Percentiles rank a stretch among this genome's conserved stretches.
phyloP scores from a whole-genome alignment of 2,888 invertebrate genomes.

The Drosophila setosimentum region DNA sequence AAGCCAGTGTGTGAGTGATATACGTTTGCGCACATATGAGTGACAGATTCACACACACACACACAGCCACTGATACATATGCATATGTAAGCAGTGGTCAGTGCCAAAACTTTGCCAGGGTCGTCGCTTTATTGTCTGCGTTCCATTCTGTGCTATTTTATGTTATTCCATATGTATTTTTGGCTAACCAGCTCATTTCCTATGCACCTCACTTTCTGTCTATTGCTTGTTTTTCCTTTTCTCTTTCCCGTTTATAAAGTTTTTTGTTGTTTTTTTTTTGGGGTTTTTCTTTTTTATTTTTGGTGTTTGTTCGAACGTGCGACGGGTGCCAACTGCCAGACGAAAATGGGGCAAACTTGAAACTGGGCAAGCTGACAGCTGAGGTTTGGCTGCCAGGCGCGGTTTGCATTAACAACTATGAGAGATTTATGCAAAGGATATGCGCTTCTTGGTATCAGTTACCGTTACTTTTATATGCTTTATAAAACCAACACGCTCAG shows the following conservation, averaged over 20 bases:
- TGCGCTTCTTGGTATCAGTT: slow-evolving; percentile 59
- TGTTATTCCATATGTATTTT: slow-evolving; percentile 26
- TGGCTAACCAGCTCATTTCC: slow-evolving; percentile 66
- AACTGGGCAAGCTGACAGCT: slow-evolving; percentile 21
- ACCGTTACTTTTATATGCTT: slow-evolving; percentile 25
- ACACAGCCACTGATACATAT: background rate
- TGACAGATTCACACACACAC: slow-evolving; percentile 6
- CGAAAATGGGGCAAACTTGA: slow-evolving; percentile 18
- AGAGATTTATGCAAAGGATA: slow-evolving; percentile 72
- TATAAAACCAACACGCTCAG: background rate
- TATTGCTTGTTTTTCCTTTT: slow-evolving; percentile 12
- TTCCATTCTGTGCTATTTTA: slow-evolving; percentile 9
- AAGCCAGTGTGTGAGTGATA: slow-evolving; percentile 30
- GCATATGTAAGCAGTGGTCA: slow-evolving; percentile 32
- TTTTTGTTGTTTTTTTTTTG: slow-evolving; percentile 7
- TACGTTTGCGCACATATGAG: slow-evolving; percentile 1
- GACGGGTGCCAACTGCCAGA: slow-evolving; percentile 46
- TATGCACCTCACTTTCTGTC: slow-evolving; percentile 39
- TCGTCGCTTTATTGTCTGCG: slow-evolving; percentile 18
- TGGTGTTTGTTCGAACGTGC: slow-evolving; percentile 57
- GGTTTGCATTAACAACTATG: slow-evolving; percentile 72
- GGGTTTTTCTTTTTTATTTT: slow-evolving; percentile 2
- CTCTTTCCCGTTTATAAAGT: background rate
- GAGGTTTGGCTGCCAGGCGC: slow-evolving; percentile 37
- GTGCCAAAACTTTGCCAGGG: slow-evolving; percentile 42